phyloP scores from a whole-genome alignment of 2,113 vertebrate species.

The Microcebus tavaratra region DNA sequence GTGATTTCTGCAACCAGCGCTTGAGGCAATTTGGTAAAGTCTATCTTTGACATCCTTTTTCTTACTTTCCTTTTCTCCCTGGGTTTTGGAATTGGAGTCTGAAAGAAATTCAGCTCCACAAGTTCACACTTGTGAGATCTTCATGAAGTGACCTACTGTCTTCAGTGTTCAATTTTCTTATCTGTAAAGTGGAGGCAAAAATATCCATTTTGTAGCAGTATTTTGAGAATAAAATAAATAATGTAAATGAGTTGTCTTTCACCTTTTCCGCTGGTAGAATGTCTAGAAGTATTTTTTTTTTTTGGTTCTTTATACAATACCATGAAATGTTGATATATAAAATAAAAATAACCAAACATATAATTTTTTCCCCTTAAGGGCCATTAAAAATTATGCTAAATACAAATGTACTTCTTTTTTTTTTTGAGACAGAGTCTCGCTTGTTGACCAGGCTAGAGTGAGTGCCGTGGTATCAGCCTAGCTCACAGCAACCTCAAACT shows the following conservation, averaged over 20 bases:
- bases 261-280: not conserved
- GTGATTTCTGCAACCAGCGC: not conserved
- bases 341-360: not conserved
- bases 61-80: not conserved
- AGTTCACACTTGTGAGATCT: not conserved
- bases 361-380: not conserved
- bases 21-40: not conserved
- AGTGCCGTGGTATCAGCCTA: too few relatives aligned
- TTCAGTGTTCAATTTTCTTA: not conserved
- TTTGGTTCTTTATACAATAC: not conserved
- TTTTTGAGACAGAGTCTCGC: too few relatives aligned
- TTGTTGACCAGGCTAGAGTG: too few relatives aligned
- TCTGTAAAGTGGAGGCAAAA: not conserved
- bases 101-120: not conserved
- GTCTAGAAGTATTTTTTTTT: not conserved
- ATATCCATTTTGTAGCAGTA: not conserved
- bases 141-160: not conserved
- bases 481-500: too few relatives aligned
- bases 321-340: not conserved
- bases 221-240: not conserved
- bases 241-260: not conserved
- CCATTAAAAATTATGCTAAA: too few relatives aligned
- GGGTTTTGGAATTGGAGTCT: not conserved
- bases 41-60: not conserved
- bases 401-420: too few relatives aligned